phyloP scores from a whole-genome alignment of 2,113 vertebrate genomes.

The Phoenicopterus ruber region DNA sequence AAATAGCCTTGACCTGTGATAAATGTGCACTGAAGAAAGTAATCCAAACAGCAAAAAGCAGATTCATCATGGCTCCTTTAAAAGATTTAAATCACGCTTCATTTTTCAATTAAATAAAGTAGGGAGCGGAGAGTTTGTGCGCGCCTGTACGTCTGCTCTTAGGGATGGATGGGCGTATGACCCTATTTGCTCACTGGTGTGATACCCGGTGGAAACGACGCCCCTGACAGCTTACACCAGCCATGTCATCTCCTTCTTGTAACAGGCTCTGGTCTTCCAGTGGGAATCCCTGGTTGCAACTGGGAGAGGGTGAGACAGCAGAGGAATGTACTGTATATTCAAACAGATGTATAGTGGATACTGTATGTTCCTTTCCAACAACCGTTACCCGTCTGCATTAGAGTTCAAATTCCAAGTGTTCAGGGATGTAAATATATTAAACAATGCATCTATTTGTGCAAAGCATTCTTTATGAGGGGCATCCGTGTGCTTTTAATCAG shows the following conservation, averaged over 20 bases:
- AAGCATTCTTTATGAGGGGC: conserved; percentile 62
- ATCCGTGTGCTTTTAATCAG: conserved; percentile 78
- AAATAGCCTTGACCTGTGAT: not conserved
- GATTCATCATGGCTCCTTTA: not conserved
- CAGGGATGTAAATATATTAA: conserved; percentile 73
- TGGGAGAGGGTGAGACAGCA: conserved; percentile 23
- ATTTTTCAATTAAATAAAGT: not conserved
- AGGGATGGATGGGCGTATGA: not conserved
- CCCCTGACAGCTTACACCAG: not conserved
- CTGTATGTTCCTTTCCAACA: conserved; percentile 48
- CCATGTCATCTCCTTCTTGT: not conserved
- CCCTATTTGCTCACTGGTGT: not conserved
- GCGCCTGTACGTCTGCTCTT: not conserved
- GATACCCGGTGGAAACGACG: not conserved
- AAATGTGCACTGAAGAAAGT: not conserved
- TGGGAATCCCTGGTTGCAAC: not conserved
- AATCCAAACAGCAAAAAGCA: not conserved
- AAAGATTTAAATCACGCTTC: not conserved
- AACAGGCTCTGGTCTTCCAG: not conserved
- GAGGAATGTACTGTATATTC: conserved; percentile 55
- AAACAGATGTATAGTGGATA: conserved; percentile 52
- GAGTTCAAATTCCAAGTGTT: conserved; percentile 63
- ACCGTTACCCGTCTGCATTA: conserved; percentile 23
- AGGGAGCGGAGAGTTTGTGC: not conserved
- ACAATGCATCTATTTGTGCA: conserved; percentile 63